These are phyloP conservation scores for Baccha elongata DNA, from an alignment of 2,888 invertebrate species.

Conservation along the genomic window DNA sequence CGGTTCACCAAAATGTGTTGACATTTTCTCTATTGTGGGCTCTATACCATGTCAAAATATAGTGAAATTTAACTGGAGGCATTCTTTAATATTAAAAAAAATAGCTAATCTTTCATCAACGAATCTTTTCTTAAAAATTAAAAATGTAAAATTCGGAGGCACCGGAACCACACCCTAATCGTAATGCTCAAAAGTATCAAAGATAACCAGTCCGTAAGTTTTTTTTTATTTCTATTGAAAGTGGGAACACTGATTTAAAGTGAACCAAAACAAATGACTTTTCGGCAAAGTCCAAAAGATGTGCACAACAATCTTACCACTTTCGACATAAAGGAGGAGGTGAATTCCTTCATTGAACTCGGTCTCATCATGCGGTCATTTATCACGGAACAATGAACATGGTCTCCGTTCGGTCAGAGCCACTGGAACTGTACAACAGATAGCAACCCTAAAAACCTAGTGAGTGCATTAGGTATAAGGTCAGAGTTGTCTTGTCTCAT, in stretches of 20 bases:
- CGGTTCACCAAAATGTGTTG: too few species aligned
- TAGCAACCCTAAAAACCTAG: constrained; percentile 48
- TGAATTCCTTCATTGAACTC: constrained; percentile 39
- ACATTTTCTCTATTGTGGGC: too few species aligned
- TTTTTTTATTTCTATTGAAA: background rate
- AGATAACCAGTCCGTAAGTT: too few species aligned
- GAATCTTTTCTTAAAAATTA: too few species aligned
- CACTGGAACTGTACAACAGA: constrained; percentile 2
- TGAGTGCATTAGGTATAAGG: constrained; percentile 71
- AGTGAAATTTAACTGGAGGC: too few species aligned
- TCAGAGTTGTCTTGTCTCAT: constrained; percentile 66
- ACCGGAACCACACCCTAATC: too few species aligned
- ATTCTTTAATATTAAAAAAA: too few species aligned
- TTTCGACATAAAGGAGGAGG: background rate
- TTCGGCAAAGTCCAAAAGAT: constrained; percentile 58
- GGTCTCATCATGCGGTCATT: constrained; percentile 65
- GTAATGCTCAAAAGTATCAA: too few species aligned
- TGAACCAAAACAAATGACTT: constrained; percentile 58
- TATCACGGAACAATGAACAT: constrained; percentile 69
- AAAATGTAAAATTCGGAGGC: too few species aligned
- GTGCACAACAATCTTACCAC: constrained; percentile 57
- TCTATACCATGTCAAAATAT: too few species aligned
- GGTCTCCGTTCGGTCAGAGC: constrained; percentile 24
- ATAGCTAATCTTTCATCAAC: too few species aligned
- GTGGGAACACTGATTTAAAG: constrained; percentile 30